Base-by-base conservation (phyloP, 2,797 vertebrate species). In the Molossus molossus region DNA sequence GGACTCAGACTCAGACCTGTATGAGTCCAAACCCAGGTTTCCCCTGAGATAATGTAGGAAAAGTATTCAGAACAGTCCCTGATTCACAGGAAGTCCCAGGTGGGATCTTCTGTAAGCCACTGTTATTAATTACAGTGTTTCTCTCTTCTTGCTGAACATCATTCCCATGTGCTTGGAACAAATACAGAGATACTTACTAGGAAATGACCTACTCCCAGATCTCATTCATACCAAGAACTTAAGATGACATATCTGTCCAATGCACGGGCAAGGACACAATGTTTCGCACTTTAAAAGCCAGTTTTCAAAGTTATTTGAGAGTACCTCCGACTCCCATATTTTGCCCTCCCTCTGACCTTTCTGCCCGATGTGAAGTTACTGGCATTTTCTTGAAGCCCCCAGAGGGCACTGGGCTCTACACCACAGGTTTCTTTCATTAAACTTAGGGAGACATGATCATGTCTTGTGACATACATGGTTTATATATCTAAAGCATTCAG, bases 381-480 rank as follows among this genome's bases (percentile, higher is more conserved):
- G 65, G 77, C 45, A 60, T 95, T 84, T 95, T 91, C 79, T 53
- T 87, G n/a, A 89, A 70, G 62, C 76, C 18, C 9, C 67, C 81
- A 84, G 53, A 89, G 57, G 92, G 57, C 60, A 84, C 9, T 81
- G 25, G 57, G 55, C 55, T 53, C 29, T 29, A 64, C 27, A 25
- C 65, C 90, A 83, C 5, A 57, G 33, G 40, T 92, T 69, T 90
- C 70, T 73, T 90, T 84, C 69, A 76, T 85, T 83, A 93, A 77
- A 25, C 23, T 87, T 91, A 64, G 60, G 70, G 62, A 94, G 83
- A 91, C 4, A 17, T 62, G 72, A 73, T 70, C 67, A 55, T 70
- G 33, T 87, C 97, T 96, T 96, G 85, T 96, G 95, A 96, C 29
- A 73, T 57, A 40, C 12, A 8, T 75, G 58, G 60, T 84, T 13